phyloP scores from a whole-genome alignment of 2,888 invertebrate genomes.

The Ennomos fuscantarius region DNA sequence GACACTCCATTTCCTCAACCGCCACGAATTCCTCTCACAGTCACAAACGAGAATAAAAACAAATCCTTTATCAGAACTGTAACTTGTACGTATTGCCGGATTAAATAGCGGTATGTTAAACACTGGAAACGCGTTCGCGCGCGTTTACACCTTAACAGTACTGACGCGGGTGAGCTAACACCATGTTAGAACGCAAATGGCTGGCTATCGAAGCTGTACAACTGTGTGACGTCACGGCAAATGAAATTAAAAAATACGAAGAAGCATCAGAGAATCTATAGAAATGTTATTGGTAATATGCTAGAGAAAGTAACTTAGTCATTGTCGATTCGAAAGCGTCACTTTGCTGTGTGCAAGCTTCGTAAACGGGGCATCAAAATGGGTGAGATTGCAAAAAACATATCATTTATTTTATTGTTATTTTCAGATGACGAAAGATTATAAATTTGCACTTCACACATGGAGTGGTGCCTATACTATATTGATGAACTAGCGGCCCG shows the following conservation, averaged over 20 bases:
- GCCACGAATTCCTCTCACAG: conserved; percentile 48
- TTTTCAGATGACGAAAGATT: too few species aligned
- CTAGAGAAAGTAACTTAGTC: conserved; percentile 67
- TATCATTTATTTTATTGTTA: neutral
- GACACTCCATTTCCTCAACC: conserved; percentile 69
- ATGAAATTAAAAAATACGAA: conserved; percentile 72
- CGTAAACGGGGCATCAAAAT: conserved; percentile 15
- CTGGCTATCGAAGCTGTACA: conserved; percentile 64
- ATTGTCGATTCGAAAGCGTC: conserved; percentile 74
- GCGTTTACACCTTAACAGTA: conserved; percentile 50
- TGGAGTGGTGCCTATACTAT: too few species aligned
- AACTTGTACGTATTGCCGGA: conserved; percentile 46
- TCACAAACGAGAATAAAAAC: conserved; percentile 39
- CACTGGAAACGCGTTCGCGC: conserved; percentile 55
- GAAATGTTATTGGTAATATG: conserved; percentile 47
- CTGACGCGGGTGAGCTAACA: conserved; percentile 23
- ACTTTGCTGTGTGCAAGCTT: conserved; percentile 43
- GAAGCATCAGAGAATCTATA: conserved; percentile 69
- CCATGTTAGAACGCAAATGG: conserved; percentile 74
- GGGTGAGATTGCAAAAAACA: conserved; percentile 5
- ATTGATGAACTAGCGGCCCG: too few species aligned
- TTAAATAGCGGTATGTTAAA: conserved; percentile 37
- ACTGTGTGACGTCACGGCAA: conserved; percentile 66
- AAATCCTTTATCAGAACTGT: conserved; percentile 53
- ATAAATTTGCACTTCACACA: too few species aligned